Base-by-base conservation (phyloP, 2,888 invertebrate species). In the Pachymerium ferrugineum region DNA sequence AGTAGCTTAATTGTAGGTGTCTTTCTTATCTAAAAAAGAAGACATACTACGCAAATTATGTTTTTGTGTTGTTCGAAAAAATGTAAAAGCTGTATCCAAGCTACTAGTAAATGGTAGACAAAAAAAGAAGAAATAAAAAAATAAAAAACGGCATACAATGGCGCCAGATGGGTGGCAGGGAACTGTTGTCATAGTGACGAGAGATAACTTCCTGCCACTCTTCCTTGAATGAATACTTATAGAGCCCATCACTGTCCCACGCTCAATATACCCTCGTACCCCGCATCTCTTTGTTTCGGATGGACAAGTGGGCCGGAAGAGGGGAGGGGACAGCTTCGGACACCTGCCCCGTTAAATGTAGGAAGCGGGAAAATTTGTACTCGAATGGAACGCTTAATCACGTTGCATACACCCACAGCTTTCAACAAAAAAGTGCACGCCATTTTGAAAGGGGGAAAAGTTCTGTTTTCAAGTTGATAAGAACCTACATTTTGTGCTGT, bases 181-280 rank as follows among this genome's bases (percentile, higher is more conserved):
- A 62, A 62, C 62, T 62, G 62, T 62, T 62, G 62, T 62, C 62
- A 62, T 62, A 25, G 62, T 62, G 62, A 62, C 62, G 25, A 62
- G 62, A 62, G 62, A 62, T 62, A 62, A 62, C 62, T 62, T 62
- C 62, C 62, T 62, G 62, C 62, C 62, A 62, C 62, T 62, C 62
- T 62, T 62, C 62, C 62, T 62, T 62, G 62, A 62, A 62, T 62
- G 62, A 62, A 62, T 62, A 62, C 62, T 62, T 62, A 62, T 28
- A n/a, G 62, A 25, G 62, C 62, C 47, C 62, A 62, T 62, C 62
- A 62, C 25, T 62, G 62, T 62, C 62, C 62, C 62, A 25, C 28
- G 62, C 62, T 62, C 6, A 28, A 28, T n/a, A n/a, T n/a, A n/a
- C n/a, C n/a, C n/a, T n/a, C n/a, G n/a, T n/a, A n/a, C 3, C 62